Base-by-base conservation (phyloP, 2,797 vertebrate genomes). In the Pangasius macronema region DNA sequence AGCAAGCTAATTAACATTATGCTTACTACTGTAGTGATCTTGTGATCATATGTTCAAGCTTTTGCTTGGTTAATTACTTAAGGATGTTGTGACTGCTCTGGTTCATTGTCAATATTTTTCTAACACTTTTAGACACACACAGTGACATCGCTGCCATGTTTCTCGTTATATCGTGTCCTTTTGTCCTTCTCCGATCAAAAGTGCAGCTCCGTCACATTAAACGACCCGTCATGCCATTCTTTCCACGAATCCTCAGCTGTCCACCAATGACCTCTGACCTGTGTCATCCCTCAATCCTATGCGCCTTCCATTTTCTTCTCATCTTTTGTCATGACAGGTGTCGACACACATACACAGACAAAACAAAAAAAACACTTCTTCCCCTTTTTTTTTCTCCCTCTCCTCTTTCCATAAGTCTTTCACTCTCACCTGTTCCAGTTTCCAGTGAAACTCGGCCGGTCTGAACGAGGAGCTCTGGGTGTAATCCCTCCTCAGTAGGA, bases 361-460 rank as follows among this genome's bases (percentile, higher is more conserved):
- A 55, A 33, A 51, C 55, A n/a, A 24, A 9, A 8, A 24, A 3
- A 49, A 5, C 39, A 49, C 24, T 18, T 4, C 49, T 55, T 61
- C n/a, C 27, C 20, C 27, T 70, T 85, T 63, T 70, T 85, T 63
- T 51, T 27, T 30, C 4, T 42, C 16, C 75, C 59, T 85, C 27
- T 30, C 36, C 36, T 79, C 75, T 63, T 76, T 90, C n/a, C 70
- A 85, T 88, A 72, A 0, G 9, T 61, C 24, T 90, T 90, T 90
- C 86, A 99, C 36, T 90, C 91, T 90, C 85, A 99, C 98, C 98
- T 99, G 98, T 90, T 99, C 98, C 88, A 99, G 95, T 90, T 99
- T 99, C 98, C 98, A 99, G 95, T 99, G 98, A 94, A 99, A 99
- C 93, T 99, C 98, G 0, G 98, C 98, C 0, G 98, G 98, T 87